Base-by-base conservation (phyloP, 1,140 invertebrate species). In the Babylonia areolata region DNA sequence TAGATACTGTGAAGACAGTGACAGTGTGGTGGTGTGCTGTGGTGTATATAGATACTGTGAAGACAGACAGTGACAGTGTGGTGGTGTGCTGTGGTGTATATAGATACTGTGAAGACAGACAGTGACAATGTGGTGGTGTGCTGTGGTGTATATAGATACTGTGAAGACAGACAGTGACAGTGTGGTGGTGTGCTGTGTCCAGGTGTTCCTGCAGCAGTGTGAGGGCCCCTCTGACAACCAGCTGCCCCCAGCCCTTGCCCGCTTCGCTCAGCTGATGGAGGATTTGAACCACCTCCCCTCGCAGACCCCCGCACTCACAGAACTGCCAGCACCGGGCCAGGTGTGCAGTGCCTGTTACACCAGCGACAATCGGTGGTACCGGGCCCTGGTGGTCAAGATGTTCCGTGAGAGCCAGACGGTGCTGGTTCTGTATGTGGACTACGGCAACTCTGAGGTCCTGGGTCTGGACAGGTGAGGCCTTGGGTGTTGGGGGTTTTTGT, bases 351-450 rank as follows among this genome's bases (percentile, higher is more conserved):
- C 86, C 17, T 85, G 87, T 85, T 90, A 58, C 64, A 64, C 79
- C 12, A 42, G 69, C 15, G 89, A 90, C 75, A 51, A 88, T 40
- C 85, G 86, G 54, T 90, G 90, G 89, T 90, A 91, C 81, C 81
- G 89, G 40, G 90, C 79, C 20, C 54, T 91, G 15, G 87, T 90
- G 69, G 86, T 89, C 1, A 82, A 84, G 23, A 31, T 58, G 5
- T 79, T 84, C 33, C 73, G 84, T 6, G 58, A 46, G 0, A 78
- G 31, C 9, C 82, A 81, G 6, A 42, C 85, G 11, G 86, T 78
- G 15, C 78, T 87, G 0, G 83, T 91, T 1, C 42, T 89, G n/a
- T 90, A 87, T 83, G 88, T 90, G 17, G 88, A 91, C 77, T 90
- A 88, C 77, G 89, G 89, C 58, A 89, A 86, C 37, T 87, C 86